These are phyloP conservation scores for Carcharodon carcharias DNA, from an alignment of 2,797 vertebrate species.

Conservation along the genomic window DNA sequence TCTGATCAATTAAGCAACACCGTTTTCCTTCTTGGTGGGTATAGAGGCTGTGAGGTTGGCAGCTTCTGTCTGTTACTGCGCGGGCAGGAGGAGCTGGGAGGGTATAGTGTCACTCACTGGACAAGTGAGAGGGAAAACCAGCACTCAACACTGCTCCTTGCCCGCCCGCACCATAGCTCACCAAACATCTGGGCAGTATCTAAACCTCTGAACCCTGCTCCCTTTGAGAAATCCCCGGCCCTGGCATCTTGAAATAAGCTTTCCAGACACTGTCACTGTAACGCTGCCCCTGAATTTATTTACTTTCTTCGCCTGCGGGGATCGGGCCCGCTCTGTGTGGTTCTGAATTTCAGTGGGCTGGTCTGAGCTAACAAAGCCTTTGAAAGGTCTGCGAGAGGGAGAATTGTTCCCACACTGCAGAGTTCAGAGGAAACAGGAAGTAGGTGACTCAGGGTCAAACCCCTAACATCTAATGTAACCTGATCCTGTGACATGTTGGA, in stretches of 20 bases:
- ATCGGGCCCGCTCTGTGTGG: neutral
- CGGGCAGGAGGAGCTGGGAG: neutral
- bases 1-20: neutral
- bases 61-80: neutral
- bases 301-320: neutral
- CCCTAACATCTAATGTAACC: constrained; percentile 49
- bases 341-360: constrained; percentile 10
- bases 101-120: no score
- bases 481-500: constrained; percentile 37
- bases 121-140: neutral
- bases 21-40: neutral
- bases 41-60: neutral
- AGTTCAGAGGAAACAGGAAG: constrained; percentile 48
- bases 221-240: neutral
- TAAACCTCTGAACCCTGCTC: neutral
- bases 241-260: neutral
- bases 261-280: neutral
- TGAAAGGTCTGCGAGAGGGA: neutral
- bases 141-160: neutral
- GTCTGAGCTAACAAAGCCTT: neutral
- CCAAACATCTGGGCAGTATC: neutral
- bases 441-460: constrained; percentile 47
- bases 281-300: neutral
- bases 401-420: constrained; percentile 28
- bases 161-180: neutral